A percentile compares a stretch with the other conserved stretches of the same genome.
Evolutionary conservation across 2,797 vertebrate genomes (phyloP).

Genomic region (Poecilia wingei): DNA sequence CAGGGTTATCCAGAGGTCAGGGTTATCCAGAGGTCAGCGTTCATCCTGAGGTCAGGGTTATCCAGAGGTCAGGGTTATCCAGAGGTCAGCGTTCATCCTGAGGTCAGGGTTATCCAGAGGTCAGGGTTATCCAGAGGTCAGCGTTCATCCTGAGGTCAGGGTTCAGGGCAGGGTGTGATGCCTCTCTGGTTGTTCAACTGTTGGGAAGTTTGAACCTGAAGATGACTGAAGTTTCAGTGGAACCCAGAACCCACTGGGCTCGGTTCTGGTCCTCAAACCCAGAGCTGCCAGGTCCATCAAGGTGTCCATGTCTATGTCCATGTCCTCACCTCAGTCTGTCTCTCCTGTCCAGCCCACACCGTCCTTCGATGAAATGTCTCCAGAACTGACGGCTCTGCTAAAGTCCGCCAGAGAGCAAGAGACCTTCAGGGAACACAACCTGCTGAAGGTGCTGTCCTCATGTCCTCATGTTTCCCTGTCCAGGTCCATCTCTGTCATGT

Average conservation of each 20-base stretch:
- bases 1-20: no score
- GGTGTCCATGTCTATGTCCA: background rate
- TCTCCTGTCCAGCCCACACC: conserved; percentile 87
- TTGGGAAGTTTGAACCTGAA: background rate
- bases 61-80: no score
- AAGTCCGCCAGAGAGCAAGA: conserved; percentile 89
- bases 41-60: no score
- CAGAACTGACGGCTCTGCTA: conserved; percentile 90
- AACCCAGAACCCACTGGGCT: background rate
- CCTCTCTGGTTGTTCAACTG: no score
- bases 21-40: no score
- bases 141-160: no score
- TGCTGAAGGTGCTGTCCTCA: conserved; percentile 55
- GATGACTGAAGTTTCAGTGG: background rate
- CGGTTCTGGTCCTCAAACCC: background rate
- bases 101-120: no score
- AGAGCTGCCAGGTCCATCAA: background rate
- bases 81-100: no score
- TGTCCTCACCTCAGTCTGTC: conserved; percentile 58
- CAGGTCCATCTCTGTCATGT: background rate
- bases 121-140: no score
- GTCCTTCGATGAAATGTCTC: conserved; percentile 88
- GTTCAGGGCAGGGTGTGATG: no score
- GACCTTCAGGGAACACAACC: conserved; percentile 82
- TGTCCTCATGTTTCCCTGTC: background rate